Evolutionary conservation across 2,888 invertebrate genomes (phyloP).

Genomic region (Neria commutata): DNA sequence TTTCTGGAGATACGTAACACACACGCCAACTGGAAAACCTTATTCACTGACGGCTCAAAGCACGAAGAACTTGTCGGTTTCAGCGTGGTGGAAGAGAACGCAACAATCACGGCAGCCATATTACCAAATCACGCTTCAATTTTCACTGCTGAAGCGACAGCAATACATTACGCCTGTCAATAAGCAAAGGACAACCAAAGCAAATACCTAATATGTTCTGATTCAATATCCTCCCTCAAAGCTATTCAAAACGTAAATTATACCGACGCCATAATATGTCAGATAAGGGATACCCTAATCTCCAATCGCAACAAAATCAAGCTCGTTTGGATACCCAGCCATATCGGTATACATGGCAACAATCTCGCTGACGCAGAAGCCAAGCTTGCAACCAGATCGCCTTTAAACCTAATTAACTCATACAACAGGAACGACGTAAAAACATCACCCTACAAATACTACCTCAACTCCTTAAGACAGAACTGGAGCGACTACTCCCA

Average conservation of each 20-base stretch:
- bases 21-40: neutral
- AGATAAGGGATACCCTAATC: neutral
- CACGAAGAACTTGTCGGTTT: neutral
- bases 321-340: neutral
- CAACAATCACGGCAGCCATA: neutral
- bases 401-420: neutral
- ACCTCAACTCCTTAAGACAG: too few species aligned
- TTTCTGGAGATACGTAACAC: neutral
- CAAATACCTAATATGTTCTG: neutral
- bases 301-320: neutral
- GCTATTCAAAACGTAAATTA: neutral
- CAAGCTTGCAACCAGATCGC: neutral
- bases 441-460: neutral
- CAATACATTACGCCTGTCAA: neutral
- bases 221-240: neutral
- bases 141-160: neutral
- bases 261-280: neutral
- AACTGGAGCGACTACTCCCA: too few species aligned
- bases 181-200: neutral
- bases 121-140: neutral
- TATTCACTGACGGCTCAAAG: neutral
- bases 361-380: neutral
- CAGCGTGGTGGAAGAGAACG: neutral
- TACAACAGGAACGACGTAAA: neutral
- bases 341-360: neutral